Percentiles rank a stretch among this genome's conserved stretches.
Evolutionary conservation across 1,140 invertebrate species (phyloP).

Genomic region (Anastatus disparis): DNA sequence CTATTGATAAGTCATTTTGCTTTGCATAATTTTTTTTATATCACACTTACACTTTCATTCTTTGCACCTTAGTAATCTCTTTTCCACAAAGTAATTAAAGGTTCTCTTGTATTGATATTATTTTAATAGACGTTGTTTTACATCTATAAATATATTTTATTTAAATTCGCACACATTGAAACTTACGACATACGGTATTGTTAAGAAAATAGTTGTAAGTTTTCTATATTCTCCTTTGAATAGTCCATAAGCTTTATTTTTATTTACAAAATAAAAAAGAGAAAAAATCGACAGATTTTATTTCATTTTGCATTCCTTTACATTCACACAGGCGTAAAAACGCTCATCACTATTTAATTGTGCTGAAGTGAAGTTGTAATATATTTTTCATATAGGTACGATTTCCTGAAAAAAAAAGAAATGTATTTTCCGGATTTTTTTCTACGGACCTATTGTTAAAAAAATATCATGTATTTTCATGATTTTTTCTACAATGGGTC

Average conservation of each 20-base stretch:
- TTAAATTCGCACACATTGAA: not conserved
- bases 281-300: not conserved
- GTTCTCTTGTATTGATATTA: not conserved
- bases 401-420: not conserved
- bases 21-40: not conserved
- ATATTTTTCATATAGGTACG: not conserved
- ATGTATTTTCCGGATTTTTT: too few species aligned
- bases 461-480: not conserved
- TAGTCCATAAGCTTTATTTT: not conserved
- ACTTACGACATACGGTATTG: constrained; percentile 10
- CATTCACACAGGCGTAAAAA: too few species aligned
- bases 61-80: not conserved
- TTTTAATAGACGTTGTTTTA: not conserved
- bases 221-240: not conserved
- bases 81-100: not conserved
- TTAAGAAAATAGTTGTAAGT: constrained; percentile 29
- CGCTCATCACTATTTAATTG: not conserved
- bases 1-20: too few species aligned
- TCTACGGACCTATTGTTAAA: not conserved
- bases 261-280: not conserved
- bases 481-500: not conserved
- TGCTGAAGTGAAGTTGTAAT: not conserved
- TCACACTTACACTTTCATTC: not conserved
- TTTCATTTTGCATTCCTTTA: too few species aligned
- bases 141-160: not conserved